Base-by-base conservation (phyloP, 1,140 invertebrate species). In the Eriosoma lanigerum region DNA sequence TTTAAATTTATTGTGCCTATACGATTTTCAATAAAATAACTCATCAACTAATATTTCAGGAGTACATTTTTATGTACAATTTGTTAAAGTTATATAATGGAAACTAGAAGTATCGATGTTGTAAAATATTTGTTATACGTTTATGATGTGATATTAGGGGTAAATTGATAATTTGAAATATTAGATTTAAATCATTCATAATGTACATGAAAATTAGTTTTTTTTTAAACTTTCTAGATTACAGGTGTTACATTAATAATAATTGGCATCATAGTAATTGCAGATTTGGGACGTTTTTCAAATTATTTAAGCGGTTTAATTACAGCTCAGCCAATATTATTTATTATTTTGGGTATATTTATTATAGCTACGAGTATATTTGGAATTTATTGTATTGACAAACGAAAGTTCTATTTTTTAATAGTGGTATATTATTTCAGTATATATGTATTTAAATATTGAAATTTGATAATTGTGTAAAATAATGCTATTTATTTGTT, bases 241-340 rank as follows among this genome's bases (percentile, higher is more conserved):
- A 78, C 75, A 48, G 75, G 75, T n/a, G 38, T 78, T 0, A 38
- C 56, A 62, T 78, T 78, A 78, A 78, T 78, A 46, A 46, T 60
- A n/a, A 48, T 48, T 48, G 75, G 75, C 17, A 78, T 62, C 21
- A 78, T 78, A 48, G 38, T 78, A 12, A 62, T 78, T 46, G 56
- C n/a, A 44, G 75, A 78, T 44, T 78, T 78, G 38, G 75, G 38
- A 58, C 75, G 75, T 60, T 78, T 78, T 78, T 78, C 54, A 60
- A 78, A 62, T 62, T 78, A 60, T 46, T 78, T 78, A 13, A 78
- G 3, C 15, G 21, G 12, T 60, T 78, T 56, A 29, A 62, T 78
- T 78, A 78, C 17, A 17, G 38, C 21, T 5, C 75, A 38, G 12
- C 75, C 75, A 29, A 78, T 78, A 46, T 44, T 78, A 1, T 78